phyloP scores from a whole-genome alignment of 2,113 vertebrate species.

The Octodon degus region DNA sequence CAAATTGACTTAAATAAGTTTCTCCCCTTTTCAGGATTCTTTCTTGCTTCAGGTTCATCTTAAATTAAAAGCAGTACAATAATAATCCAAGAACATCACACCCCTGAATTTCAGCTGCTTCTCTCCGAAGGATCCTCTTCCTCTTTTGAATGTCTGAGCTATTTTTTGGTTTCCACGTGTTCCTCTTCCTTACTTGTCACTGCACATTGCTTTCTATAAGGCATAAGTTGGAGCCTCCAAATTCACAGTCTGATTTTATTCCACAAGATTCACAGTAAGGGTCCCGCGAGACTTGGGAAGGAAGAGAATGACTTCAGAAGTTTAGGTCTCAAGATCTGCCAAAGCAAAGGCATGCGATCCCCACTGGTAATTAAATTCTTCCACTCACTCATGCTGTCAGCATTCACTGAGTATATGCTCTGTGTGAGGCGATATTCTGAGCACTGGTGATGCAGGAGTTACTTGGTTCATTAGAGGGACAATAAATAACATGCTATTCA shows the following conservation, averaged over 20 bases:
- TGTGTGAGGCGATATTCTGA: background rate
- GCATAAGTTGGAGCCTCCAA: slow-evolving; percentile 19
- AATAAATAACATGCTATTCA: background rate
- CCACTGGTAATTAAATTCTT: background rate
- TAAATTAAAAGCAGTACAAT: slow-evolving; percentile 78
- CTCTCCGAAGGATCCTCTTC: slow-evolving; percentile 35
- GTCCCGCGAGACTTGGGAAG: background rate
- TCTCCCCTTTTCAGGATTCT: slow-evolving; percentile 54
- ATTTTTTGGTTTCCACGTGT: slow-evolving; percentile 68
- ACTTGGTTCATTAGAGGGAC: background rate
- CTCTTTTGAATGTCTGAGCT: slow-evolving; percentile 55
- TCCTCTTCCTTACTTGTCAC: slow-evolving; percentile 59
- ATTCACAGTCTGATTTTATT: slow-evolving; percentile 61
- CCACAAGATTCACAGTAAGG: background rate
- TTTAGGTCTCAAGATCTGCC: background rate
- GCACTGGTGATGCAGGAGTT: background rate
- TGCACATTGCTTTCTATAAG: slow-evolving; percentile 35
- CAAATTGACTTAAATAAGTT: slow-evolving; percentile 66
- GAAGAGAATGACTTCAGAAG: slow-evolving; percentile 22
- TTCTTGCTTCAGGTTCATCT: slow-evolving; percentile 61
- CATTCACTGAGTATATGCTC: background rate
- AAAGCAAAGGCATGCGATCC: background rate
- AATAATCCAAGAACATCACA: slow-evolving; percentile 81
- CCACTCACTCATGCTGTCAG: background rate
- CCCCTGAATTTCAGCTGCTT: slow-evolving; percentile 75